Percentiles rank a stretch among this genome's conserved stretches.
Evolutionary conservation across 2,888 invertebrate species (phyloP).

Genomic region (Autographa pulchrina): DNA sequence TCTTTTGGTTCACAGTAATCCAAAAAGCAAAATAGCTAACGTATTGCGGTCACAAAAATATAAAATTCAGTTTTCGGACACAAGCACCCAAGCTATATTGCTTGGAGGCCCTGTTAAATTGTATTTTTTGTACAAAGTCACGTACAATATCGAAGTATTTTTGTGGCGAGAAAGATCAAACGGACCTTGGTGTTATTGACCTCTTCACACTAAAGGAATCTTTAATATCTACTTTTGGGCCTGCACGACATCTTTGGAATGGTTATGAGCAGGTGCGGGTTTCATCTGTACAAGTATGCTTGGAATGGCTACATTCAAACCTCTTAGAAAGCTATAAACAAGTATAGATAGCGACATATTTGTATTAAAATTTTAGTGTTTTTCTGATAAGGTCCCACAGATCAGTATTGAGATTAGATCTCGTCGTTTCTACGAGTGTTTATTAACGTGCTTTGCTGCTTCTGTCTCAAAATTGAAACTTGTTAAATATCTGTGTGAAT

Average conservation of each 20-base stretch:
- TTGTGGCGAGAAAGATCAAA: constrained; percentile 22
- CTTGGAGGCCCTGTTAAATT: constrained; percentile 19
- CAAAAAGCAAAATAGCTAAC: neutral
- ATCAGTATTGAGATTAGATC: no score
- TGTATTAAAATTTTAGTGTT: no score
- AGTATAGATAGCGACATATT: neutral
- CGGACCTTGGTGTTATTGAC: constrained; percentile 25
- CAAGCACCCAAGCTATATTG: constrained; percentile 15
- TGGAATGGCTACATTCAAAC: constrained; percentile 5
- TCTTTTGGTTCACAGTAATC: neutral
- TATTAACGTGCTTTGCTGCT: no score
- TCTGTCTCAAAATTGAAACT: no score
- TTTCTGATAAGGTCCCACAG: no score
- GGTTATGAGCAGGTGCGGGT: constrained; percentile 10
- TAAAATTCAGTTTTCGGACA: constrained; percentile 13
- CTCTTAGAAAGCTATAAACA: neutral
- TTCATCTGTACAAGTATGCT: constrained; percentile 13
- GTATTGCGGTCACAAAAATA: constrained; percentile 29
- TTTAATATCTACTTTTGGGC: constrained; percentile 25
- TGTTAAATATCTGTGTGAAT: no score
- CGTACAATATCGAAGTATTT: constrained; percentile 32
- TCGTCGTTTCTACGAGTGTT: no score
- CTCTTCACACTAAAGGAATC: constrained; percentile 36
- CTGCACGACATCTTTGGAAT: constrained; percentile 24
- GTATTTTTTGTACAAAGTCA: constrained; percentile 25